These are phyloP conservation scores for Augochlora pura DNA, from an alignment of 1,140 invertebrate genomes.

Conservation along the genomic window DNA sequence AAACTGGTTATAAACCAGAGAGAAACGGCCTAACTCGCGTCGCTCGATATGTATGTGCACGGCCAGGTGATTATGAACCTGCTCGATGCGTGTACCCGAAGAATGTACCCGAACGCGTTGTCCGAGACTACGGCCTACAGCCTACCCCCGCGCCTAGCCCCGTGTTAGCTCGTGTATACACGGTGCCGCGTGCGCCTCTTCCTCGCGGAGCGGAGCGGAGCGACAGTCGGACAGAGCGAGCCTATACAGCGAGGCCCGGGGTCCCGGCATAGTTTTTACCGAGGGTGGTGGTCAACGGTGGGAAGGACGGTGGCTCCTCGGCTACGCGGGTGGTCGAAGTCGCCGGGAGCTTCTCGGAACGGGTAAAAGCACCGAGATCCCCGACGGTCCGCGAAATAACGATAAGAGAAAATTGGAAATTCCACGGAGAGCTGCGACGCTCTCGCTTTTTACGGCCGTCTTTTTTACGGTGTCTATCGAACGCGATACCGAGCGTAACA, in stretches of 20 bases:
- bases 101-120: constrained; percentile 31
- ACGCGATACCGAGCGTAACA: neutral
- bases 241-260: neutral
- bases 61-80: constrained; percentile 53
- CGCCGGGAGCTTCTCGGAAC: constrained; percentile 11
- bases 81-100: constrained; percentile 45
- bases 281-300: neutral
- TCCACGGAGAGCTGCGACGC: neutral
- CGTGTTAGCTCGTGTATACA: constrained; percentile 46
- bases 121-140: neutral
- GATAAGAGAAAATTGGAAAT: constrained; percentile 58
- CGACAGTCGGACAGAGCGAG: neutral
- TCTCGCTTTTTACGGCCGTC: constrained; percentile 28
- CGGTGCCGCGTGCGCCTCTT: constrained; percentile 8
- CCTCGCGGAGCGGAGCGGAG: no score
- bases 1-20: constrained; percentile 49
- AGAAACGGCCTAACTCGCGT: constrained; percentile 50
- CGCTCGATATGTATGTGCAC: constrained; percentile 43
- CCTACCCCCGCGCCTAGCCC: constrained; percentile 22
- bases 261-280: constrained; percentile 5
- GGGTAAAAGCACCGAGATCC: constrained; percentile 8
- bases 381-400: constrained; percentile 20
- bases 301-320: no score
- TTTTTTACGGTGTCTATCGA: neutral
- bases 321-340: constrained; percentile 7